Evolutionary conservation across 2,888 invertebrate genomes (phyloP).

Genomic region (Liodrosophila aerea): DNA sequence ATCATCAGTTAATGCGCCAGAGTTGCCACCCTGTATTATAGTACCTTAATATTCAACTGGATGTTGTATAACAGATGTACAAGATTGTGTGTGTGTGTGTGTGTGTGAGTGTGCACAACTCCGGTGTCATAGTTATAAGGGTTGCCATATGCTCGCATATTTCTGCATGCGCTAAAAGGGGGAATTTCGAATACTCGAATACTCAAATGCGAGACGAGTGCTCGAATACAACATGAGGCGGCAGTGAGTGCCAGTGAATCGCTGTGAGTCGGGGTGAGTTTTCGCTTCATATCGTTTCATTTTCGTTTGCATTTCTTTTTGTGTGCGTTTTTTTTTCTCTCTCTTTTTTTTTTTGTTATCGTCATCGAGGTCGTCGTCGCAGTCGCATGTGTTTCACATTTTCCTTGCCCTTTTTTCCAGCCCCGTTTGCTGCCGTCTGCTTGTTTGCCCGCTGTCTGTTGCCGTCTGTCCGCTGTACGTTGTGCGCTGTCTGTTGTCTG

Average conservation of each 20-base stretch:
- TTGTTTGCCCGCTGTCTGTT: slow-evolving; percentile 43
- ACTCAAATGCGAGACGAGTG: slow-evolving; percentile 19
- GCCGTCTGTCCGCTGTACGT: slow-evolving; percentile 16
- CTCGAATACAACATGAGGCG: slow-evolving; percentile 14
- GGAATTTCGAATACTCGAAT: slow-evolving; percentile 21
- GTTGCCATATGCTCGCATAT: slow-evolving; percentile 75
- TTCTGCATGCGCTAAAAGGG: slow-evolving; percentile 40
- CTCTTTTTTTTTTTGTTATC: slow-evolving; percentile 56
- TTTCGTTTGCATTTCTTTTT: slow-evolving; percentile 38
- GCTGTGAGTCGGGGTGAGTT: slow-evolving; percentile 62
- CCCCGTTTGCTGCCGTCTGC: slow-evolving; percentile 34
- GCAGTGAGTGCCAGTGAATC: neutral
- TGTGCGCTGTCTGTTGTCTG: slow-evolving; percentile 12
- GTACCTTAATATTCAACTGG: slow-evolving; percentile 8
- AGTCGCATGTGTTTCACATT: slow-evolving; percentile 76
- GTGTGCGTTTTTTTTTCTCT: too few species aligned
- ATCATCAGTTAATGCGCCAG: slow-evolving; percentile 18
- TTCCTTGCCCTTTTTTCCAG: slow-evolving; percentile 66
- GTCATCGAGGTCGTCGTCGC: slow-evolving; percentile 69
- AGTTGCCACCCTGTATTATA: slow-evolving; percentile 20
- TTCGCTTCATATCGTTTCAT: slow-evolving; percentile 51
- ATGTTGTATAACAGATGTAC: slow-evolving; percentile 23
- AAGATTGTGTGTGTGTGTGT: slow-evolving; percentile 25
- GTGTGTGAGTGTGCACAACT: slow-evolving; percentile 28
- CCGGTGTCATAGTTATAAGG: slow-evolving; percentile 62